A percentile compares a stretch with the other conserved stretches of the same genome.
Conservation (phyloP, 2,113 vertebrate genomes). For the Cacatua alba region DNA sequence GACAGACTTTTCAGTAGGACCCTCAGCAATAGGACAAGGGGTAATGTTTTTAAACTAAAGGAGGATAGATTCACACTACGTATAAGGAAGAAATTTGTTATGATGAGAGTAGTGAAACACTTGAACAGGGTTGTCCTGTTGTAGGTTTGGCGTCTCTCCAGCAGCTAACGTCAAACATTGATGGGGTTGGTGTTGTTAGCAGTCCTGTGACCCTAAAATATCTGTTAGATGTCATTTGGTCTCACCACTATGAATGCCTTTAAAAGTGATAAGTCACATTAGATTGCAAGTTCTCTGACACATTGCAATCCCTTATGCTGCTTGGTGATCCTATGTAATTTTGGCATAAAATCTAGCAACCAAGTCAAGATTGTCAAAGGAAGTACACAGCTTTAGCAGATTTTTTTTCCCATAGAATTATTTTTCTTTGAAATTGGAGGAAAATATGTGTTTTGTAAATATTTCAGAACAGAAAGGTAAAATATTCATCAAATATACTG, state of each 20-base stretch:
- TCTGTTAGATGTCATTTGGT: neutral
- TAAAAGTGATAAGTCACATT: accelerated
- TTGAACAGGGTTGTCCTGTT: neutral
- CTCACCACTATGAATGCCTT: neutral
- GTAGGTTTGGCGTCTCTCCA: neutral
- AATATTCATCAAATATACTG: neutral
- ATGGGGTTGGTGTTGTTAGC: neutral
- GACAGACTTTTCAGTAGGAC: neutral
- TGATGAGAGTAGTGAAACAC: accelerated
- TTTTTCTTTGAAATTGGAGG: neutral
- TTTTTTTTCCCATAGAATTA: neutral
- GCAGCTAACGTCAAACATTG: neutral
- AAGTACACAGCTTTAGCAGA: neutral
- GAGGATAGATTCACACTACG: neutral
- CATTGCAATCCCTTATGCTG: neutral
- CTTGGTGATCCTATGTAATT: neutral
- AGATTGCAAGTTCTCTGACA: neutral
- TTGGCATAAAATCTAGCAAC: neutral
- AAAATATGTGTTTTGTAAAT: neutral
- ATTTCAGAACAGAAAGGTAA: neutral
- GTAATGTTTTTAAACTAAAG: neutral
- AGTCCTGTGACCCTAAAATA: neutral
- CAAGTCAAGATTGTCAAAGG: neutral
- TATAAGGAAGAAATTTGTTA: neutral
- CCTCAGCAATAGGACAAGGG: neutral